phyloP scores from a whole-genome alignment of 2,797 vertebrate genomes.

The Syndactyla subalaris region DNA sequence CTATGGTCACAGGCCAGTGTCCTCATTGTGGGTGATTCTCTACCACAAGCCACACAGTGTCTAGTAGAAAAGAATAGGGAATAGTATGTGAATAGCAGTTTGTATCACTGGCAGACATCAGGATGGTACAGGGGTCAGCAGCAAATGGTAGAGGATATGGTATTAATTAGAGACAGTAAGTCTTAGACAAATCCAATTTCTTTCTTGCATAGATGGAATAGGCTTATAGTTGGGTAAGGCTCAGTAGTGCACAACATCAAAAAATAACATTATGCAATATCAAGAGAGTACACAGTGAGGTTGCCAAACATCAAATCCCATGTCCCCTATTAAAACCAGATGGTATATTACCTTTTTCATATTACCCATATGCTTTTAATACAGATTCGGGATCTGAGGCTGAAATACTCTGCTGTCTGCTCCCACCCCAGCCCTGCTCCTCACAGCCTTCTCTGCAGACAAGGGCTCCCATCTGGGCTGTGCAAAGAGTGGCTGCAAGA shows the following conservation, averaged over 20 bases:
- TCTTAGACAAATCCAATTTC: slow-evolving; percentile 38
- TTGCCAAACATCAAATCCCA: slow-evolving; percentile 48
- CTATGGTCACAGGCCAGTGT: neutral
- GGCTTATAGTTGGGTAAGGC: neutral
- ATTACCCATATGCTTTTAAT: slow-evolving; percentile 61
- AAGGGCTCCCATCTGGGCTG: neutral
- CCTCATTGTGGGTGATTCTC: neutral
- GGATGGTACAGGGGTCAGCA: slow-evolving; percentile 4
- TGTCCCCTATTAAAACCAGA: slow-evolving; percentile 52
- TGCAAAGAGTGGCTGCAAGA: neutral
- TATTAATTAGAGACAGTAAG: slow-evolving; percentile 26
- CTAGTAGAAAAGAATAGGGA: neutral
- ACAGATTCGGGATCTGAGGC: neutral
- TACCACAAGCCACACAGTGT: neutral
- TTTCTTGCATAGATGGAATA: slow-evolving; percentile 32
- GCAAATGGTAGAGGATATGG: neutral
- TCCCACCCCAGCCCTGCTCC: neutral
- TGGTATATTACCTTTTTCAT: slow-evolving; percentile 56
- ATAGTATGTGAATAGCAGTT: neutral
- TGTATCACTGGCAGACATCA: neutral
- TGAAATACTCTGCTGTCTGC: neutral
- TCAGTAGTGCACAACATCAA: slow-evolving; percentile 35
- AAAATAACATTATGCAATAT: slow-evolving; percentile 53
- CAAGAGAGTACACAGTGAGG: neutral
- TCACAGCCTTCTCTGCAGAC: neutral